These are phyloP conservation scores for Eilema caniola DNA, from an alignment of 2,888 invertebrate genomes.

Conservation along the genomic window DNA sequence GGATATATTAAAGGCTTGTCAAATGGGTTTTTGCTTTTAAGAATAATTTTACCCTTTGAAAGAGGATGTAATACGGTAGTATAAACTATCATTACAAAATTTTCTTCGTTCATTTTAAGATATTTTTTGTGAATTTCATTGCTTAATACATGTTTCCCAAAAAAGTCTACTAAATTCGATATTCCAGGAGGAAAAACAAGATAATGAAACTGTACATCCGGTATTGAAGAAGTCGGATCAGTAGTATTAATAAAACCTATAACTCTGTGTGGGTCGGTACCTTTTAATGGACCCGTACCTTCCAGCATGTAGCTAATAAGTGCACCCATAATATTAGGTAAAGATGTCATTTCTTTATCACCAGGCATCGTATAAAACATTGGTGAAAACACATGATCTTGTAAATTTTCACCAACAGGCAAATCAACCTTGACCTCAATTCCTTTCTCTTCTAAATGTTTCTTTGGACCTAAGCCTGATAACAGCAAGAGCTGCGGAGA, in stretches of 20 bases:
- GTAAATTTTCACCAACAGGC: conserved; percentile 84
- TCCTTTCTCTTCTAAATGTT: conserved; percentile 69
- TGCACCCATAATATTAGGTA: conserved; percentile 61
- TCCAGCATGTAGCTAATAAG: conserved; percentile 79
- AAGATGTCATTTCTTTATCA: conserved; percentile 54
- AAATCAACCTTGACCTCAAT: conserved; percentile 77
- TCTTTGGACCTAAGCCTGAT: conserved; percentile 83
- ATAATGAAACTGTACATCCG: conserved; percentile 70
- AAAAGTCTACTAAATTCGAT: conserved; percentile 60
- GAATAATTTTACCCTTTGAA: conserved; percentile 89
- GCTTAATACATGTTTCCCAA: conserved; percentile 56
- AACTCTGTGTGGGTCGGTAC: conserved; percentile 71
- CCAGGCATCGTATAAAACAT: conserved; percentile 66
- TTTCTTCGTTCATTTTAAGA: conserved; percentile 59
- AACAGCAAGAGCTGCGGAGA: conserved; percentile 83
- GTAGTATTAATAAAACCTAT: conserved; percentile 69
- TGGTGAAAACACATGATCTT: conserved; percentile 82
- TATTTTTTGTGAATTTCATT: conserved; percentile 62
- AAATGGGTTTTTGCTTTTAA: conserved; percentile 89
- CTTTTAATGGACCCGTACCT: conserved; percentile 79
- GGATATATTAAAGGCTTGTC: conserved; percentile 88
- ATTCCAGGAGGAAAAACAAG: conserved; percentile 62
- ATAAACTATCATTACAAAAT: conserved; percentile 75
- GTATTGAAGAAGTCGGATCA: conserved; percentile 60
- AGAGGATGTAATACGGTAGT: conserved; percentile 89